Percentiles rank a stretch among this genome's conserved stretches.
Conservation (phyloP, 1,140 invertebrate species). For the Limonius californicus region DNA sequence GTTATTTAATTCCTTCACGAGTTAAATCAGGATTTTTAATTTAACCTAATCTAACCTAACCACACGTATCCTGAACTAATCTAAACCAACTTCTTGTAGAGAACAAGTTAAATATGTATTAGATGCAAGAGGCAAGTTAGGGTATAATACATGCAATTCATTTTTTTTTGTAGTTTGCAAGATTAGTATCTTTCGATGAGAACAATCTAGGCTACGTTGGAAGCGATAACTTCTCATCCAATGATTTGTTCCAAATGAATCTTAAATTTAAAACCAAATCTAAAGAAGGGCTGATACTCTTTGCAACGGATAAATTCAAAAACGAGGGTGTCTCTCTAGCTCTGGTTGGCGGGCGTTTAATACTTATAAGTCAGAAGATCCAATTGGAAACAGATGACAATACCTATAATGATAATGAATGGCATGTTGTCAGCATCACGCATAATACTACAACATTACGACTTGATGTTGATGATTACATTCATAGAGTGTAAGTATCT, state of each 20-base stretch:
- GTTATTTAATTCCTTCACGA: too few relatives aligned
- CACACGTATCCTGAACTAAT: too few relatives aligned
- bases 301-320: conserved; percentile 63
- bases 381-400: conserved; percentile 56
- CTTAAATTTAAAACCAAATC: conserved; percentile 85
- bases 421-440: conserved; percentile 88
- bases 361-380: conserved; percentile 65
- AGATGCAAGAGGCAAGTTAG: neutral
- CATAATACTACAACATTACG: conserved; percentile 60
- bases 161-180: conserved; percentile 33
- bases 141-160: neutral
- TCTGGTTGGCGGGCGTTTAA: conserved; percentile 64
- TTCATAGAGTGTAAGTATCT: conserved; percentile 57
- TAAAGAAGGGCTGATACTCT: conserved; percentile 74
- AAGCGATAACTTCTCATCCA: conserved; percentile 55
- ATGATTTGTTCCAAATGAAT: conserved; percentile 68
- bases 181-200: conserved; percentile 60
- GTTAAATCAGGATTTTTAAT: too few relatives aligned
- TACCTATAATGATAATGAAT: conserved; percentile 81
- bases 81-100: too few relatives aligned
- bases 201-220: conserved; percentile 60
- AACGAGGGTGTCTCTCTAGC: conserved; percentile 62
- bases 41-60: too few relatives aligned
- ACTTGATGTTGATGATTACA: conserved; percentile 82
- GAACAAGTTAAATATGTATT: neutral